Percentiles rank a stretch among this genome's conserved stretches.
phyloP scores from a whole-genome alignment of 2,888 invertebrate species.

The Eurytoma californica region DNA sequence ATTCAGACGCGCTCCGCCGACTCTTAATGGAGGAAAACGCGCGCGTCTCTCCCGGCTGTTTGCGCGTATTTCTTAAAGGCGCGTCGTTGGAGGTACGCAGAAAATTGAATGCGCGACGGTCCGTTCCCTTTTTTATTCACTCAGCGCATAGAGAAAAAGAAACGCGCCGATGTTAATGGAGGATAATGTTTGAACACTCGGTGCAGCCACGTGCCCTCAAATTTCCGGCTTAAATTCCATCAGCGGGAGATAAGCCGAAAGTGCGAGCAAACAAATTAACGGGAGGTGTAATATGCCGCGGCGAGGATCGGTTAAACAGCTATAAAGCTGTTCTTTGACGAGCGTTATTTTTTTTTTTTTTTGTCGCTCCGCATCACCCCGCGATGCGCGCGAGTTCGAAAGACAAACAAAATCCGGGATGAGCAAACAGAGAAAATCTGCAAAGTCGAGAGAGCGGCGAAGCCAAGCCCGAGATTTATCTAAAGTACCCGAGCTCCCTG shows the following conservation, averaged over 20 bases:
- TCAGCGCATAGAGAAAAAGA: too few relatives aligned
- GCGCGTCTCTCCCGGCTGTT: neutral
- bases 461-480: slow-evolving; percentile 48
- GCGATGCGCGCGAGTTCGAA: slow-evolving; percentile 36
- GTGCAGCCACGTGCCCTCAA: neutral
- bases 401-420: slow-evolving; percentile 44
- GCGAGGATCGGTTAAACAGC: slow-evolving; percentile 31
- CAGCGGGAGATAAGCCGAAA: neutral
- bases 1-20: neutral
- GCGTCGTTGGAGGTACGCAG: neutral
- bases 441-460: slow-evolving; percentile 37
- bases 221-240: neutral
- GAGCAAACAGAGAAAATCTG: slow-evolving; percentile 45
- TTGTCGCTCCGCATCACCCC: slow-evolving; percentile 14
- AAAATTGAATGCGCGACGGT: neutral
- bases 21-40: too few relatives aligned
- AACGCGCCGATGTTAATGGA: too few relatives aligned
- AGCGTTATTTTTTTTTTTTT: slow-evolving; percentile 11
- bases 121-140: neutral
- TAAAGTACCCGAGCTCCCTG: slow-evolving; percentile 40
- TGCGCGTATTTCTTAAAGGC: neutral
- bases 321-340: slow-evolving; percentile 14
- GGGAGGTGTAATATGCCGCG: slow-evolving; percentile 3
- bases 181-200: neutral
- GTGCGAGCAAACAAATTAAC: slow-evolving; percentile 12